These are phyloP conservation scores for Acrocephalus arundinaceus DNA, from an alignment of 2,113 vertebrate genomes.

Conservation along the genomic window DNA sequence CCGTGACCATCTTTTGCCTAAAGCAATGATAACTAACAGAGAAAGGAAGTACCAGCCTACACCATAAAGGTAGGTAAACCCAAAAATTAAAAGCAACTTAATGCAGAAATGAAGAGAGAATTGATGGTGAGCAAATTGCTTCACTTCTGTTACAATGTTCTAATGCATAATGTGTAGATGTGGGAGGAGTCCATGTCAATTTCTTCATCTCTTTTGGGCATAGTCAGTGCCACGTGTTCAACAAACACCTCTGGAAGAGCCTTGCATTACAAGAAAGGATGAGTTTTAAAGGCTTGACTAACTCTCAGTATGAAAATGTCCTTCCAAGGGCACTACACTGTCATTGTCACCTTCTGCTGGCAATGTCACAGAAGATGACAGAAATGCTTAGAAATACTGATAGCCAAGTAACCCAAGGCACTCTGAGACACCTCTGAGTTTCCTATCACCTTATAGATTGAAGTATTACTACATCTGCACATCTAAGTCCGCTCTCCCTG, in stretches of 20 bases:
- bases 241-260: neutral
- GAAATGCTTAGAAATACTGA: neutral
- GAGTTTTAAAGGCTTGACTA: neutral
- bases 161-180: neutral
- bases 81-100: neutral
- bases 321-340: neutral
- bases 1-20: neutral
- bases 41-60: neutral
- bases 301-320: neutral
- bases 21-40: rapidly evolving
- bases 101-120: neutral
- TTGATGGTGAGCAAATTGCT: neutral
- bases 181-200: neutral
- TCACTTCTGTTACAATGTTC: rapidly evolving
- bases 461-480: neutral
- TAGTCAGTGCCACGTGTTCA: neutral
- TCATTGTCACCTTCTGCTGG: neutral
- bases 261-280: neutral
- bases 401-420: neutral
- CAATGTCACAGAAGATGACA: neutral
- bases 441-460: neutral
- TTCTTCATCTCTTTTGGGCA: neutral
- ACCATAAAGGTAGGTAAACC: neutral
- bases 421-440: neutral
- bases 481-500: neutral